These are phyloP conservation scores for Pseudomugil tenellus DNA, from an alignment of 2,797 vertebrate species.

Conservation along the genomic window DNA sequence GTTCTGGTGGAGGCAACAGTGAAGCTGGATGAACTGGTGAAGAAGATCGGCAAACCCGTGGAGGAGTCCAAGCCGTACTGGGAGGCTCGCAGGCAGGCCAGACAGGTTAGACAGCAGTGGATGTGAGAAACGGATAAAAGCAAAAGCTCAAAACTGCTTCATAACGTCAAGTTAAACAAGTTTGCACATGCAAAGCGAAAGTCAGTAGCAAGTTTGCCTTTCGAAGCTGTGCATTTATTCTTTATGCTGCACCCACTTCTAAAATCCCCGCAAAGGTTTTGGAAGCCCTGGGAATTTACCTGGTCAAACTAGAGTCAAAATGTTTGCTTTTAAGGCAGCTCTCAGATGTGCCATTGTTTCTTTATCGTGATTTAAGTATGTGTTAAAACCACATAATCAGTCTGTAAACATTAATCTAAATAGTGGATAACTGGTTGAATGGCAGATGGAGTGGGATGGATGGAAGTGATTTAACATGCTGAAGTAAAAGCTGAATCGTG, in stretches of 20 bases:
- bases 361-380: background rate
- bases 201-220: background rate
- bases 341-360: background rate
- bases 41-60: slow-evolving; percentile 94
- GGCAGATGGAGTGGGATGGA: background rate
- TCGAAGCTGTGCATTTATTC: background rate
- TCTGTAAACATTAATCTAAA: background rate
- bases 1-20: slow-evolving; percentile 93
- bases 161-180: background rate
- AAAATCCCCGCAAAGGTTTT: background rate
- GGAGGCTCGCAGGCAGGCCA: slow-evolving; percentile 92
- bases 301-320: background rate
- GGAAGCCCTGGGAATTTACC: background rate
- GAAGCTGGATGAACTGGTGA: slow-evolving; percentile 93
- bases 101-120: slow-evolving; percentile 85
- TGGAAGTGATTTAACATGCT: background rate
- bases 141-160: background rate
- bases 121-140: background rate
- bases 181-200: background rate
- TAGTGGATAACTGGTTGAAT: background rate
- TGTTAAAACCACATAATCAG: background rate
- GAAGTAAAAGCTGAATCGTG: background rate
- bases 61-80: slow-evolving; percentile 98
- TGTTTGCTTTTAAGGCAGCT: background rate
- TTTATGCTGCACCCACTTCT: background rate